Evolutionary conservation across 92 coral and sea anemone species (phyloP).

Genomic region (Galaxea fascicularis): DNA sequence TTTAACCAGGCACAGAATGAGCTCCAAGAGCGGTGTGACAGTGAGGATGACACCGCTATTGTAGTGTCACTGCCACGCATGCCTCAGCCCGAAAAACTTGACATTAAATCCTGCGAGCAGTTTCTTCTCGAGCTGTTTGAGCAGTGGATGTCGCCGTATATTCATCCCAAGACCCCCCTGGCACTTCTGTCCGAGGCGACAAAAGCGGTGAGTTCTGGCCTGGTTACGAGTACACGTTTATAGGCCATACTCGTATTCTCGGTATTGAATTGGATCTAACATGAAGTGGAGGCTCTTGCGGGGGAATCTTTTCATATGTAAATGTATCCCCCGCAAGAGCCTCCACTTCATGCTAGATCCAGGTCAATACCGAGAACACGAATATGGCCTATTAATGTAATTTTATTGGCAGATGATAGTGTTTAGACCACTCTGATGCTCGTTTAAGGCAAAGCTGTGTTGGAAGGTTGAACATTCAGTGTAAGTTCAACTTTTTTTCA

Average conservation of each 20-base stretch:
- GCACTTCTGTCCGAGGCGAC: constrained; percentile 95
- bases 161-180: constrained; percentile 96
- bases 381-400: too few species aligned
- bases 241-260: too few species aligned
- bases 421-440: too few species aligned
- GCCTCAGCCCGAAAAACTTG: constrained; percentile 91
- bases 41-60: constrained; percentile 84
- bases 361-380: too few species aligned
- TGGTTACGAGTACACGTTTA: neutral
- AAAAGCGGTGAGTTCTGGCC: constrained; percentile 82
- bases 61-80: constrained; percentile 76
- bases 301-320: too few species aligned
- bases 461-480: too few species aligned
- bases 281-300: too few species aligned
- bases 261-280: too few species aligned
- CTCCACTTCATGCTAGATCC: too few species aligned
- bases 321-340: too few species aligned
- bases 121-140: constrained; percentile 95
- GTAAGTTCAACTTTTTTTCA: too few species aligned
- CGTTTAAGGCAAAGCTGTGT: too few species aligned
- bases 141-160: constrained; percentile 99
- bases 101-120: constrained; percentile 96
- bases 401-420: neutral
- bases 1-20: constrained; percentile 85
- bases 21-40: constrained; percentile 83